phyloP scores from a whole-genome alignment of 1,140 invertebrate species.

The Drosophila pachea region DNA sequence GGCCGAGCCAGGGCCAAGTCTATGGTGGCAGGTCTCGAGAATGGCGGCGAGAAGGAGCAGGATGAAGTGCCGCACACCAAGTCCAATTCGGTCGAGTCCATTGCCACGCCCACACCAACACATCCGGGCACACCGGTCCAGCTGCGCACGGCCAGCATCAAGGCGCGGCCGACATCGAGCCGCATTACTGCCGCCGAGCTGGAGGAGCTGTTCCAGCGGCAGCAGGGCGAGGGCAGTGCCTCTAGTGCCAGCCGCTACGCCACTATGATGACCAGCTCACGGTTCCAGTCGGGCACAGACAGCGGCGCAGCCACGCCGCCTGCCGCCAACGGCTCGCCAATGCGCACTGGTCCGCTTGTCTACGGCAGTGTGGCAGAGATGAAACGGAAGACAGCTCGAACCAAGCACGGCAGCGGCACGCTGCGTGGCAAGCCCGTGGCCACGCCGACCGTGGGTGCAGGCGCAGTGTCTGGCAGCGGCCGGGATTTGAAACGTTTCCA shows the following conservation, averaged over 20 bases:
- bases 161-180: conserved; percentile 90
- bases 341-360: conserved; percentile 83
- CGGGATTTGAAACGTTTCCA: conserved; percentile 88
- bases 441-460: conserved; percentile 69
- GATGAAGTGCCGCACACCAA: conserved; percentile 82
- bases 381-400: conserved; percentile 85
- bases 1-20: conserved; percentile 92
- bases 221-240: conserved; percentile 81
- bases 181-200: conserved; percentile 93
- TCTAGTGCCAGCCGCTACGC: conserved; percentile 75
- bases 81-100: conserved; percentile 89
- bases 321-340: conserved; percentile 80
- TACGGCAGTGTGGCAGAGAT: conserved; percentile 97
- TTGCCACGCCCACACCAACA: conserved; percentile 79
- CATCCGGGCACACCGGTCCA: conserved; percentile 83
- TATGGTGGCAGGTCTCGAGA: conserved; percentile 91
- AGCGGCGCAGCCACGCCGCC: conserved; percentile 82
- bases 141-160: conserved; percentile 91
- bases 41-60: conserved; percentile 79
- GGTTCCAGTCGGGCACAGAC: conserved; percentile 84
- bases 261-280: conserved; percentile 86
- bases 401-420: conserved; percentile 69
- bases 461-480: conserved; percentile 39
- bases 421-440: conserved; percentile 77
- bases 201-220: conserved; percentile 92